phyloP scores from a whole-genome alignment of 2,113 vertebrate genomes.

The Phrynosoma blainvillii region DNA sequence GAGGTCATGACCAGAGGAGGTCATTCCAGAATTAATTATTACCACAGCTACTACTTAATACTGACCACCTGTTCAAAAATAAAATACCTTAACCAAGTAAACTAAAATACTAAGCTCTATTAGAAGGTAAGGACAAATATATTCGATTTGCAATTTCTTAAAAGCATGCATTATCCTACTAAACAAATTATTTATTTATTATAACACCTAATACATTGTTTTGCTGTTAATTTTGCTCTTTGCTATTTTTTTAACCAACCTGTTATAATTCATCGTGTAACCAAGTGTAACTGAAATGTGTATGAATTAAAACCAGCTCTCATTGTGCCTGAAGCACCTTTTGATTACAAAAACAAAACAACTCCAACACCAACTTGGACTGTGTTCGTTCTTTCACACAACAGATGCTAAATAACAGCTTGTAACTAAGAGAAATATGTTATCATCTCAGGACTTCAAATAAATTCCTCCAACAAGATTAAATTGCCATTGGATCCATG shows the following conservation, averaged over 20 bases:
- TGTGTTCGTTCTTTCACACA: constrained; percentile 68
- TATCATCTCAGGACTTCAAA: constrained; percentile 71
- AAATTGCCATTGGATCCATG: background rate
- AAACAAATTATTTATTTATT: constrained; percentile 57
- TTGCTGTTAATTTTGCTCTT: background rate
- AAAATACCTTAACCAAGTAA: background rate
- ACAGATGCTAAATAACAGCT: constrained; percentile 73
- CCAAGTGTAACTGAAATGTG: constrained; percentile 53
- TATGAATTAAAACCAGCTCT: constrained; percentile 48
- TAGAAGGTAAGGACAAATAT: background rate
- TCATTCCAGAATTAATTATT: background rate
- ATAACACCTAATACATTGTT: background rate
- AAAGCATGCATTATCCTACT: constrained; percentile 29
- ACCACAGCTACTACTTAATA: background rate
- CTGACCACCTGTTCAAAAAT: background rate
- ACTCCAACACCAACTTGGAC: constrained; percentile 48
- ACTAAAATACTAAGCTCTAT: no score
- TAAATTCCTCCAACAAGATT: constrained; percentile 9
- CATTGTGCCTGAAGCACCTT: constrained; percentile 56
- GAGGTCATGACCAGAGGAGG: background rate
- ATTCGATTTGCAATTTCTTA: background rate
- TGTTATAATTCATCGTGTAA: constrained; percentile 61
- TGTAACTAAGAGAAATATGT: constrained; percentile 62
- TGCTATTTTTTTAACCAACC: background rate
- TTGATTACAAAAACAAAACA: constrained; percentile 44